phyloP scores from a whole-genome alignment of 2,888 invertebrate genomes.

The Eutolmus rufibarbis region DNA sequence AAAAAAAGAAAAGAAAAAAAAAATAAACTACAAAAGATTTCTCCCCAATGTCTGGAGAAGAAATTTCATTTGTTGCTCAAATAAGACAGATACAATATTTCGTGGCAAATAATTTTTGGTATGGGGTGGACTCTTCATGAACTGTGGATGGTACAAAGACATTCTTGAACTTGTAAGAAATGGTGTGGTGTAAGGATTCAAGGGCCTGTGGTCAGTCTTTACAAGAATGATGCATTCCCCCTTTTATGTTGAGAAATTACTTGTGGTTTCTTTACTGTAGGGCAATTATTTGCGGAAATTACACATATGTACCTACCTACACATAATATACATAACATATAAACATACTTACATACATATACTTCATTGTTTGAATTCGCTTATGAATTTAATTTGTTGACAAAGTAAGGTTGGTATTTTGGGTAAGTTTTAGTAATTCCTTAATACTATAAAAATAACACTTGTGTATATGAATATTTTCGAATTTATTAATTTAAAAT shows the following conservation, averaged over 20 bases:
- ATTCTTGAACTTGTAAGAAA: not conserved
- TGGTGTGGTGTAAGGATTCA: not conserved
- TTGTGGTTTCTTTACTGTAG: not conserved
- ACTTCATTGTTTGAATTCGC: not conserved
- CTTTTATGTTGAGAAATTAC: not conserved
- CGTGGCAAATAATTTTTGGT: not conserved
- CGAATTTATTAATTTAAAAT: too few species aligned
- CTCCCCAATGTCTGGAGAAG: not conserved
- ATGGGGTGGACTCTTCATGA: not conserved
- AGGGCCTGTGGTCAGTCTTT: not conserved
- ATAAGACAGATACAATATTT: not conserved
- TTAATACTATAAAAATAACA: too few species aligned
- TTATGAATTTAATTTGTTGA: not conserved
- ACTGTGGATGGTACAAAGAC: not conserved
- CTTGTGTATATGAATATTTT: too few species aligned
- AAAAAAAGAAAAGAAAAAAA: not conserved
- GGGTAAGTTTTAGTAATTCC: not conserved
- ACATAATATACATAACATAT: not conserved
- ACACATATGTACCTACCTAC: not conserved
- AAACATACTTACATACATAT: not conserved
- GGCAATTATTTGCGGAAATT: not conserved
- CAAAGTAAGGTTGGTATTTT: not conserved
- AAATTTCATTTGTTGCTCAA: not conserved
- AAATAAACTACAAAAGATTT: not conserved
- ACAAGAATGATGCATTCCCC: not conserved